Base-by-base conservation (phyloP, 64 coral and sea anemone genomes). In the Acropora yongei region DNA sequence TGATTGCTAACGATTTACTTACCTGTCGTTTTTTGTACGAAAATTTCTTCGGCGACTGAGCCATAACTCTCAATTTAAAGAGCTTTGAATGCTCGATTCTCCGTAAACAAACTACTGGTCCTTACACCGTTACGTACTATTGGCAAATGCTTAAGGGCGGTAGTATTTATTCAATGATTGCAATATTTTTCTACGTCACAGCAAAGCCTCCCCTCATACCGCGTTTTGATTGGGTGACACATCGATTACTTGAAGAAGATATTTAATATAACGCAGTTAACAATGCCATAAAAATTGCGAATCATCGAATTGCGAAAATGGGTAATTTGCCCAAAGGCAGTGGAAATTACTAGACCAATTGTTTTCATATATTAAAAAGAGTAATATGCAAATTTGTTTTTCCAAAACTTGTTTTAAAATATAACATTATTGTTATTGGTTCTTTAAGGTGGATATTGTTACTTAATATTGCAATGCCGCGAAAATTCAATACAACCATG, bases 381-480 rank as follows among this genome's bases (percentile, higher is more conserved):
- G 14, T 11, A 63, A 63, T 14, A 63, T 13, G 8, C 60, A 63
- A 63, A 63, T 63, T 3, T 63, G 11, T 63, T 63, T 1, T 63
- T 14, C 16, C 10, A 14, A 63, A 3, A 63, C 10, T 63, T 63
- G 60, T 63, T 63, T 63, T 63, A 63, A 13, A 3, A 63, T 13
- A 63, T 4, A 63, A 63, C 10, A 77, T 17, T 5, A 12, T 10
- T 77, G 75, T 48, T 17, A 18, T 77, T 77, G 5, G 18, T 44
- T 48, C 9, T 48, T 12, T 7, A 47, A 16, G 75, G 44, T 48
- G 10, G 6, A 77, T 77, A 77, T 77, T 77, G 11, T 77, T 18
- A 77, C 75, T 77, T 43, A 47, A 77, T 77, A 77, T 77, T 77
- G 75, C 11, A 77, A 45, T 41, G 49, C 42, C 44, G 44, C 43